Evolutionary conservation across 2,888 invertebrate species (phyloP).

Genomic region (Tetropium fuscum): DNA sequence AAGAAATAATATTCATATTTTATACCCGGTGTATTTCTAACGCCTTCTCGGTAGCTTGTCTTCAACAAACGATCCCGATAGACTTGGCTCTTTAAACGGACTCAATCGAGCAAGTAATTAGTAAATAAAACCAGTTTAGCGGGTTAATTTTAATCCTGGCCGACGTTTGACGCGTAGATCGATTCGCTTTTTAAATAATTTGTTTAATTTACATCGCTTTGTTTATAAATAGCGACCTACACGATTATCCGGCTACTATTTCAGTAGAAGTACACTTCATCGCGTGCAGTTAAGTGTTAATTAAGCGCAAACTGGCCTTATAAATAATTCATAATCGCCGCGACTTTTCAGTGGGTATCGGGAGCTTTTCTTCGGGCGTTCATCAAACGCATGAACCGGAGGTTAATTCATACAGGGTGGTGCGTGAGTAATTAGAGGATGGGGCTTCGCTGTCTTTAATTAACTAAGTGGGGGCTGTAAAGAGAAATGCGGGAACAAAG

Average conservation of each 20-base stretch:
- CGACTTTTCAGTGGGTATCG: constrained; percentile 29
- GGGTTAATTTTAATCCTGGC: constrained; percentile 28
- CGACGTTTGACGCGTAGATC: constrained; percentile 34
- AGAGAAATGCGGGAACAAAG: no score
- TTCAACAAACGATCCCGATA: not conserved
- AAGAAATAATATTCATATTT: no score
- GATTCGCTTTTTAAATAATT: constrained; percentile 31
- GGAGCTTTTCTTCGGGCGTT: constrained; percentile 28
- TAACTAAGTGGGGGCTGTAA: no score
- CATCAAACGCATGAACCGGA: constrained; percentile 5
- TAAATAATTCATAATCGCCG: constrained; percentile 26
- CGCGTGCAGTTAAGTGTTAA: constrained; percentile 28
- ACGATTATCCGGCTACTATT: constrained; percentile 28
- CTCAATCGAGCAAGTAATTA: constrained; percentile 31
- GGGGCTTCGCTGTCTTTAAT: no score
- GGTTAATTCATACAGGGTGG: not conserved
- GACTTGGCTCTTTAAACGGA: not conserved
- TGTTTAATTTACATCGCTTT: constrained; percentile 32
- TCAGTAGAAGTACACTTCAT: constrained; percentile 23
- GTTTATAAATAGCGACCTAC: constrained; percentile 29
- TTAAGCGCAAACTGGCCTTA: constrained; percentile 25
- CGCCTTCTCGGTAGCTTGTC: no score
- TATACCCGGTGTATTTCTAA: no score
- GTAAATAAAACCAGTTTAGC: constrained; percentile 38
- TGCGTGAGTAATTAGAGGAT: not conserved